Evolutionary conservation across 2,113 vertebrate species (phyloP).

Genomic region (Ellobius talpinus): DNA sequence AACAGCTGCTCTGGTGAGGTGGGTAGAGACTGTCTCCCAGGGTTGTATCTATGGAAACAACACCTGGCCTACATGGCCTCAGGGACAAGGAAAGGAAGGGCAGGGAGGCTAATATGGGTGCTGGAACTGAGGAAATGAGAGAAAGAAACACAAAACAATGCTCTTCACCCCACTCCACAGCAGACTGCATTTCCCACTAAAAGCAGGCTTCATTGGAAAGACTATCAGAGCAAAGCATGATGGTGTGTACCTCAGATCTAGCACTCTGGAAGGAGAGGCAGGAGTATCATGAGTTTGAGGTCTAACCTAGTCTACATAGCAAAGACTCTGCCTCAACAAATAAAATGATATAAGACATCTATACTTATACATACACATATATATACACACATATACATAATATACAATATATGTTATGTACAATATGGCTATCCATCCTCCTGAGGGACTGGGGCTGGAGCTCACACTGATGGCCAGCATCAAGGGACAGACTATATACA

Average conservation of each 20-base stretch:
- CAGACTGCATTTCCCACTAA: not conserved
- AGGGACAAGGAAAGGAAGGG: too few relatives aligned
- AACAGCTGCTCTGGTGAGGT: not conserved
- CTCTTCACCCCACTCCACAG: not conserved
- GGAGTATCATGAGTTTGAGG: not conserved
- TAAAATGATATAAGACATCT: not conserved
- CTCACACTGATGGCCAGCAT: not conserved
- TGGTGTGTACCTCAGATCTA: not conserved
- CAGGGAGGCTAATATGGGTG: not conserved
- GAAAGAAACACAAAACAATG: not conserved
- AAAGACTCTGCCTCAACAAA: too few relatives aligned
- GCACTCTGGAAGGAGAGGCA: not conserved
- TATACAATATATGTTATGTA: not conserved
- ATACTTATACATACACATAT: not conserved
- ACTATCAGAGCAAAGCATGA: not conserved
- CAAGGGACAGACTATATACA: not conserved
- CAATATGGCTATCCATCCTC: not conserved
- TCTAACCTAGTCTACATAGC: not conserved
- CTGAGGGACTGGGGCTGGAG: not conserved
- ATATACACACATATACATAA: not conserved
- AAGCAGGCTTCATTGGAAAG: not conserved
- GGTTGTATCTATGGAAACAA: not conserved
- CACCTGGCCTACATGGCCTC: rapidly evolving
- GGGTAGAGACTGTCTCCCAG: rapidly evolving
- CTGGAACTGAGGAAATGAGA: not conserved